These are phyloP conservation scores for Pantherophis vulpinus DNA, from an alignment of 2,797 vertebrate genomes.

Conservation along the genomic window DNA sequence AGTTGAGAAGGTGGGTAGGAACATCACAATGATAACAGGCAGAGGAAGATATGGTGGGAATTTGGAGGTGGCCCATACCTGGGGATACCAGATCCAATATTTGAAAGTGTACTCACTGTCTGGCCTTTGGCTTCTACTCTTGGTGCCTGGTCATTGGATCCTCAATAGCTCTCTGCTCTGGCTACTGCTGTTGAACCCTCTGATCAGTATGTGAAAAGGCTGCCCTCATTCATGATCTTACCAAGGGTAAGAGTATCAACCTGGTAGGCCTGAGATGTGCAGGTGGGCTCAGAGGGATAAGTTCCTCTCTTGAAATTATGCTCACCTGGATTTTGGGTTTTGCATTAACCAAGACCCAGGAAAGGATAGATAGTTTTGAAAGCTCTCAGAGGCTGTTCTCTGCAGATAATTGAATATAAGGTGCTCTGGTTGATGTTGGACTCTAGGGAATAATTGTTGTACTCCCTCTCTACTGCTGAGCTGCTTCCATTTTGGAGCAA, in stretches of 20 bases:
- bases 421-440: not conserved
- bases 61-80: not conserved
- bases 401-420: not conserved
- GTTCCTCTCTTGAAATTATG: not conserved
- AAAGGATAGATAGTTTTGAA: not conserved
- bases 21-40: not conserved
- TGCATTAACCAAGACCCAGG: not conserved
- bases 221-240: not conserved
- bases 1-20: not conserved
- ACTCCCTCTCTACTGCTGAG: not conserved
- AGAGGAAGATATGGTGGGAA: not conserved
- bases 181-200: not conserved
- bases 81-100: not conserved
- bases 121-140: not conserved
- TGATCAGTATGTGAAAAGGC: not conserved
- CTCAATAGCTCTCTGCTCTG: not conserved
- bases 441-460: not conserved
- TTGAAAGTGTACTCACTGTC: not conserved
- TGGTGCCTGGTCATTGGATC: not conserved
- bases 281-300: not conserved
- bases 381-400: not conserved
- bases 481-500: not conserved
- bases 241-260: not conserved
- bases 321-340: not conserved
- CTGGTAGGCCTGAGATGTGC: not conserved